Base-by-base conservation (phyloP, 2,888 invertebrate species). In the Hetaerina titia region DNA sequence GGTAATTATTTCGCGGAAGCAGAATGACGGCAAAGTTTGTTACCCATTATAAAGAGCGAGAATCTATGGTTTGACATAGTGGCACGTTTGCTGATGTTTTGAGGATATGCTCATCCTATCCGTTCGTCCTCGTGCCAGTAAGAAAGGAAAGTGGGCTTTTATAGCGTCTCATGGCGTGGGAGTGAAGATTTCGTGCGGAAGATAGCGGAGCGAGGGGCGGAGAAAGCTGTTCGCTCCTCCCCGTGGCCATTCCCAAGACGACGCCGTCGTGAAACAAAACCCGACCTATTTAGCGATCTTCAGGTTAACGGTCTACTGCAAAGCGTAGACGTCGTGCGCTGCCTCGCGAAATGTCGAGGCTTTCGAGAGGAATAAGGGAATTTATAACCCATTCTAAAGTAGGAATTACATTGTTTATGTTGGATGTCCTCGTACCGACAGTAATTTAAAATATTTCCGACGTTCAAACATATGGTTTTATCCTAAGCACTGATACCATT, bases 101-200 rank as follows among this genome's bases (percentile, higher is more conserved):
- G 13, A 81, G 81, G 25, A 31, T 9, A 11, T 31, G 31, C 31
- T 4, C 81, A 81, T 81, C 31, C 31, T 25, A 22, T n/a, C 22
- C 69, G 69, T 69, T 31, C 69, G 69, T 69, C 81, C 81, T 81
- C 81, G 81, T 81, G 81, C 25, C 31, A 31, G 25, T 81, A 31
- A 81, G 81, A 81, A 81, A 25, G 81, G 81, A 81, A 81, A 81
- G 81, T 81, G 81, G 25, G 31, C 81, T 81, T 81, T 81, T 81
- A 81, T 15, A 81, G 81, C 81, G 81, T 31, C 81, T 31, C 15
- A 31, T 4, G 81, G 81, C 81, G 81, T 81, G 81, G 81, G 81
- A 81, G 81, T 25, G 81, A 31, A 81, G 81, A 81, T 81, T 81
- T 81, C 81, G 81, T 81, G 81, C 81, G 22, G 81, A 13, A 25